Evolutionary conservation across 2,888 invertebrate species (phyloP), one percentile per base, ranked within the genome.

Genomic region (Apoda limacodes): DNA sequence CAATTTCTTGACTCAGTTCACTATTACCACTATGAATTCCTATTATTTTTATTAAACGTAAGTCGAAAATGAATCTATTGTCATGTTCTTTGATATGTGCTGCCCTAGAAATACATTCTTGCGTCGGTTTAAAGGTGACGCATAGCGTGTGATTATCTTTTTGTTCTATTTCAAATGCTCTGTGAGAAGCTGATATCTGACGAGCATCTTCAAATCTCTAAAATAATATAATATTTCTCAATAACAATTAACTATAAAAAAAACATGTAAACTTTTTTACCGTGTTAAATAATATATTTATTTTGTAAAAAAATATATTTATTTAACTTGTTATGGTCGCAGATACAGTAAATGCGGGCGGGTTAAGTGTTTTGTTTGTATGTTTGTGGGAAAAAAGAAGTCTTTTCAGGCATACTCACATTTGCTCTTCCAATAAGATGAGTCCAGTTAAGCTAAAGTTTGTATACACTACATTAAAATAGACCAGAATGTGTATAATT

Each of bases 161-260:
- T 32, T 43, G 46, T 13, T 35, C 35, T 28, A 78, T 48, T 26
- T 44, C 34, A 46, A 66, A 80, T 6, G 78, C 69, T 52, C 75
- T 59, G 39, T 80, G 72, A n/a, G 71, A 56, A 21, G 78, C 67
- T 40, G 82, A 82, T 46, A 71, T 52, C 48, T 68, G 58, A 13
- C 65, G 63, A 6, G 76, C 72, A 12, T 74, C 66, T n/a, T 65
- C 53, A 43, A 76, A 70, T 52, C 59, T 67, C 78, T 80, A 46
- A 32, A 56, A 60, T 36, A 33, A 28, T 17, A 5, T 17, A 5
- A 17, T 17, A 17, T n/a, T n/a, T n/a, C 5, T 17, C 5, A 17
- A 7, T 7, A 7, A 17, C 17, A 5, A 6, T 17, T 6, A 7
- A 17, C 7, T 17, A 17, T 7, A 6, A 17, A 17, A 17, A 6